Evolutionary conservation across 1,140 invertebrate species (phyloP), one percentile per base, ranked within the genome.

Genomic region (Aphis gossypii): DNA sequence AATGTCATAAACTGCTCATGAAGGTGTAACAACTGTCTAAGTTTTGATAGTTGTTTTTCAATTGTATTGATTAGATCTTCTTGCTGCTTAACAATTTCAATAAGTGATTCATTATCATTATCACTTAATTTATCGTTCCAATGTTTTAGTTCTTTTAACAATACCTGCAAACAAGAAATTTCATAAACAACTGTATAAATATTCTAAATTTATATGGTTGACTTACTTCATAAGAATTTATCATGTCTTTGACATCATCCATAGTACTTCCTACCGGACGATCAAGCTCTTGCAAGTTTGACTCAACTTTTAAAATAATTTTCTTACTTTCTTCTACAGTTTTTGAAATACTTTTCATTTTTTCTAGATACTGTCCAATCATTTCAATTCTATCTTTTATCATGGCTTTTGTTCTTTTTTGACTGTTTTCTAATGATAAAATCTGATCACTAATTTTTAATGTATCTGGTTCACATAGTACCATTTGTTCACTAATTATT

Each of bases 1-100:
- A 99, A 95, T 2, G 97, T 97, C 86, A 98, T 97, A 95, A 98
- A 99, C 94, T 99, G 98, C 95, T 99, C 98, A 56, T 98, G 96
- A 0, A 98, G 95, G 0, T 98, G 94, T 5, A 99, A 95, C 0
- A 98, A 95, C 94, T 98, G 97, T 94, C 97, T 96, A 2, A 98
- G 95, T 95, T 96, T 97, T 0, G 97, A 96, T 94, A 98, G 18
- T 95, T 98, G 98, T 90, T 97, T 97, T 96, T 99, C 98, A 94
- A 98, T 97, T 2, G 96, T 96, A 94, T 96, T 96, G 94, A 98
- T 98, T 38, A 98, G 95, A 94, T 99, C 98, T 94, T 98, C 97
- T 95, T 99, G 97, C 94, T 98, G 97, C 9, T 97, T 96, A 41
- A 98, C 95, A 54, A 99, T 97, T 51, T 96, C 97, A 94, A 97